Base-by-base conservation (phyloP, 2,888 invertebrate species). In the Calliphora vomitoria region DNA sequence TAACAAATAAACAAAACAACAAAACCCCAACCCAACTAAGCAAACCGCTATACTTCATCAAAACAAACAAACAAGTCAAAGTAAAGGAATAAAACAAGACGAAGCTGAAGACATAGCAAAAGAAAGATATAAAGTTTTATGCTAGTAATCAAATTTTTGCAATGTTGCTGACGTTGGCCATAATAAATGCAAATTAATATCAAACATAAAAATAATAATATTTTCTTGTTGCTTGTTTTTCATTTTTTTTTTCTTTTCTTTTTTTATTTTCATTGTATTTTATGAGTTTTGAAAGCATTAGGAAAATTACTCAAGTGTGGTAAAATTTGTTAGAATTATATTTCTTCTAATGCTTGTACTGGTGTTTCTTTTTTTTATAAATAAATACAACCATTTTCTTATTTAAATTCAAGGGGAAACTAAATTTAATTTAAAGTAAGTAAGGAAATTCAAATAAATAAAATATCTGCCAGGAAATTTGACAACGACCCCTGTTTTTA, bases 171-270 rank as follows among this genome's bases (percentile, higher is more conserved):
- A 79, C 66, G 78, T 60, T 84, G 79, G 74, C 35, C 58, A 84
- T 79, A 84, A 84, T 84, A 84, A 84, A 84, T 84, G 71, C 72
- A 84, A 84, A 78, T 84, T 78, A 83, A 83, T 83, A 76, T 41
- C 71, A 62, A 71, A 71, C 76, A 83, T 83, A 83, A 76, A 82
- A 76, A 53, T 50, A 75, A 82, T 44, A 50, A n/a, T 69, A 31
- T 69, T 69, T 50, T 35, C 20, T 41, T 66, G 64, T 41, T 66
- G 64, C 41, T 66, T 66, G 11, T 66, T 18, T 66, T 41, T 44
- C 15, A 1, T 64, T 38, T 5, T 10, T 64, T 38, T 18, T 64
- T 64, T 18, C 13, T n/a, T n/a, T n/a, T n/a, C n/a, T 25, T 25
- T 25, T 2, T 5, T 18, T 64, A 64, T 18, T 64, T 64, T 18